Conservation (phyloP, 2,797 vertebrate genomes). For the Falco berigora region DNA sequence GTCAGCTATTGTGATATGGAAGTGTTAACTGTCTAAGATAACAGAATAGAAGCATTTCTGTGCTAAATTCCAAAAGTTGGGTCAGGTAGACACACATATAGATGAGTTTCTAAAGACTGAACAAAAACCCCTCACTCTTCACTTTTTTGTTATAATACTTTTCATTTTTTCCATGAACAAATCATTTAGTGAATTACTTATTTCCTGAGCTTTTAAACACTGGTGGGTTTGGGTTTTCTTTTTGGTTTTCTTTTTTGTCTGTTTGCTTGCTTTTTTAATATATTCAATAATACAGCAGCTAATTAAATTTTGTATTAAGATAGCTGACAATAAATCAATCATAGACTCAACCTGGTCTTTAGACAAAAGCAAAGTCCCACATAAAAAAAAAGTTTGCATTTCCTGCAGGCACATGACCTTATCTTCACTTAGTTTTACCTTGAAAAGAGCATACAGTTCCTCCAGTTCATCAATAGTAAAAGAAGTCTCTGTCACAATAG, state of each 20-base stretch:
- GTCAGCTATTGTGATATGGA: fast-evolving
- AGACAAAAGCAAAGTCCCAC: neutral
- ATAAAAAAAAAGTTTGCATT: neutral
- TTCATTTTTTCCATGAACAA: neutral
- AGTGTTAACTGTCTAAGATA: neutral
- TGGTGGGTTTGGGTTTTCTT: neutral
- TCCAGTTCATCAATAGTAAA: slow-evolving; percentile 92
- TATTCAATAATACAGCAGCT: neutral
- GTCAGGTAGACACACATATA: neutral
- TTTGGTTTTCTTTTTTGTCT: no score
- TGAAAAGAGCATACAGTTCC: slow-evolving; percentile 93
- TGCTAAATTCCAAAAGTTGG: neutral
- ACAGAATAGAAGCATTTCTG: neutral
- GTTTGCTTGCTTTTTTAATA: fast-evolving
- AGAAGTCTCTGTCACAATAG: slow-evolving; percentile 92
- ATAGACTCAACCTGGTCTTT: neutral
- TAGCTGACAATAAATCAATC: neutral
- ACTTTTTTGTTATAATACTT: neutral
- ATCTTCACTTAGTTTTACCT: slow-evolving; percentile 76
- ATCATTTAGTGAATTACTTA: neutral
- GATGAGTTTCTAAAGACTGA: neutral
- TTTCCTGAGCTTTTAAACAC: neutral
- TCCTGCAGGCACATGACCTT: neutral
- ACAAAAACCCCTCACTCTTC: neutral
- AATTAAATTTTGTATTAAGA: neutral